Evolutionary conservation across 2,113 vertebrate genomes (phyloP).

Genomic region (Scortum barcoo): DNA sequence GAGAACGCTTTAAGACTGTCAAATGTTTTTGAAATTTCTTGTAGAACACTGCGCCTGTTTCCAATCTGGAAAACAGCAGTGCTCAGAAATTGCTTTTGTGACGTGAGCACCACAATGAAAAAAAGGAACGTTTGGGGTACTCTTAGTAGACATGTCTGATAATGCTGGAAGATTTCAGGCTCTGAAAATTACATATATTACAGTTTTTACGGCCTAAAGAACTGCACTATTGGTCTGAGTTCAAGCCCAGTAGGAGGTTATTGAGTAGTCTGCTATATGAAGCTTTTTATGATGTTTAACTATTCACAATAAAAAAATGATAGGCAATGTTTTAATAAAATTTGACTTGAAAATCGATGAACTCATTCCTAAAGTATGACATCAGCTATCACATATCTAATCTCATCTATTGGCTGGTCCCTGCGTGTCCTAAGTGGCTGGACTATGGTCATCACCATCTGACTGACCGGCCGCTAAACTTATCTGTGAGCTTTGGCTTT

Average conservation of each 20-base stretch:
- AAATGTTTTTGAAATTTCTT: neutral
- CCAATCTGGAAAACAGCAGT: neutral
- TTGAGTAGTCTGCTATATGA: neutral
- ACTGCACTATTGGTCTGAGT: neutral
- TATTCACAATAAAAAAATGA: neutral
- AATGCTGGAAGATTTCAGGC: neutral
- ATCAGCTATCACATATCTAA: slow-evolving; percentile 4
- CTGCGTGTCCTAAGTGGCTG: neutral
- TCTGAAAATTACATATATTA: neutral
- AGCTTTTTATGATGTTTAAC: neutral
- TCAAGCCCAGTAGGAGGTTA: neutral
- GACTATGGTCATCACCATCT: slow-evolving; percentile 35
- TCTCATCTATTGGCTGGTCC: neutral
- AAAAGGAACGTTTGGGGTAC: neutral
- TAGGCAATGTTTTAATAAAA: neutral
- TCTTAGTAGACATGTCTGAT: neutral
- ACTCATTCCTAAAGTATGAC: neutral
- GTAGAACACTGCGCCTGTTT: slow-evolving; percentile 2
- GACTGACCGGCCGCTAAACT: neutral
- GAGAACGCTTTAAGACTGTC: neutral
- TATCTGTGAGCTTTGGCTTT: slow-evolving; percentile 35
- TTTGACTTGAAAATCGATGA: neutral
- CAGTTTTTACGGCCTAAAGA: neutral
- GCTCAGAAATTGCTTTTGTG: neutral
- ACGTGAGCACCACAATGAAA: neutral